These are phyloP conservation scores for Megastigmus dorsalis DNA, from an alignment of 2,888 invertebrate species.

Conservation along the genomic window DNA sequence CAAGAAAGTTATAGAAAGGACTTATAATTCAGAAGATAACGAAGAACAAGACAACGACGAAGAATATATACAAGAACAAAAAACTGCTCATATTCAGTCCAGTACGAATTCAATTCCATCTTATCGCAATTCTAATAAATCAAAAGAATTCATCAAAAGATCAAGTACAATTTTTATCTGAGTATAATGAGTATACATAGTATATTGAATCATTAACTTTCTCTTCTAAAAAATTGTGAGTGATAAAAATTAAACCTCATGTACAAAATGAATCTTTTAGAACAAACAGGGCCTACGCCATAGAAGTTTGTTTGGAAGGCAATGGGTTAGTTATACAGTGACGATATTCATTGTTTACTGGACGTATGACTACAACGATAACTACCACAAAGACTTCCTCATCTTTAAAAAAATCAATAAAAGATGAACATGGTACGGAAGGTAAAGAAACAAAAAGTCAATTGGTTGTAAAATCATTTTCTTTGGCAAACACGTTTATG, in stretches of 20 bases:
- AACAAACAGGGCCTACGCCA: not conserved
- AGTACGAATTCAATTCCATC: not conserved
- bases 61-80: not conserved
- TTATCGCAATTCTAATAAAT: not conserved
- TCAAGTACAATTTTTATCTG: not conserved
- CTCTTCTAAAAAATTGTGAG: not conserved
- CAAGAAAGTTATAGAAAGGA: not conserved
- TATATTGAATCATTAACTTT: not conserved
- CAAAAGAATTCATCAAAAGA: not conserved
- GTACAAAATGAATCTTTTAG: not conserved
- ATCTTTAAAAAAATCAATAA: not conserved
- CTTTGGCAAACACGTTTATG: constrained; percentile 60
- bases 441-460: not conserved
- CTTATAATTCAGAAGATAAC: not conserved
- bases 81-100: not conserved
- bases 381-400: not conserved
- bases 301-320: not conserved
- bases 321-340: not conserved
- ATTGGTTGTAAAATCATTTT: not conserved
- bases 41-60: not conserved
- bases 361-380: not conserved
- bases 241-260: not conserved
- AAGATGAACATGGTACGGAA: not conserved
- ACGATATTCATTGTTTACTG: not conserved
- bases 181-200: not conserved